These are phyloP conservation scores for Calidris pugnax DNA, from an alignment of 2,113 vertebrate genomes.

Conservation along the genomic window DNA sequence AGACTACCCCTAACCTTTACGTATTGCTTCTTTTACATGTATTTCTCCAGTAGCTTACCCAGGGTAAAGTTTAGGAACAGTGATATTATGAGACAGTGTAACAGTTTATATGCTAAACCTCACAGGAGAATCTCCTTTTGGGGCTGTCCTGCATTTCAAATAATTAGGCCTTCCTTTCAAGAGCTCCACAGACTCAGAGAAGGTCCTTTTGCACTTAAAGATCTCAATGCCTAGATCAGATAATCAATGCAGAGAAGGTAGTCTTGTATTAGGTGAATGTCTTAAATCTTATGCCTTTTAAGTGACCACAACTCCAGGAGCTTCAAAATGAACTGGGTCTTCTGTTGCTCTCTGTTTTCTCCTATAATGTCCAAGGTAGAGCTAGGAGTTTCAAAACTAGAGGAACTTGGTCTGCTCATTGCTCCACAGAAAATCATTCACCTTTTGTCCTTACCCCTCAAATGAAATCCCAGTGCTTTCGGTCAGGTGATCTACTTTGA, in stretches of 20 bases:
- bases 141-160: background rate
- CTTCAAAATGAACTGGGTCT: background rate
- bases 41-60: background rate
- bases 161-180: background rate
- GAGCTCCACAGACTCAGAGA: background rate
- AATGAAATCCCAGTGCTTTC: background rate
- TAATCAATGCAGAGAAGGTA: background rate
- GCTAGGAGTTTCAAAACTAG: background rate
- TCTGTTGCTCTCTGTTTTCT: background rate
- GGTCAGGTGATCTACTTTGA: constrained; percentile 31
- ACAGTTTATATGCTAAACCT: background rate
- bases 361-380: background rate
- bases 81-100: background rate
- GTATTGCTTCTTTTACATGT: background rate
- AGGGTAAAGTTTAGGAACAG: background rate
- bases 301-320: background rate
- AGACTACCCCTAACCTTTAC: background rate
- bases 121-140: background rate
- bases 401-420: background rate
- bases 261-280: background rate
- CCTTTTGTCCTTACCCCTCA: constrained; percentile 38
- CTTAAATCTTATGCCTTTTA: background rate
- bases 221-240: background rate
- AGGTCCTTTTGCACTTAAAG: background rate
- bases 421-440: background rate